Conservation (phyloP, 2,888 invertebrate genomes). For the Pinctada fucata region DNA sequence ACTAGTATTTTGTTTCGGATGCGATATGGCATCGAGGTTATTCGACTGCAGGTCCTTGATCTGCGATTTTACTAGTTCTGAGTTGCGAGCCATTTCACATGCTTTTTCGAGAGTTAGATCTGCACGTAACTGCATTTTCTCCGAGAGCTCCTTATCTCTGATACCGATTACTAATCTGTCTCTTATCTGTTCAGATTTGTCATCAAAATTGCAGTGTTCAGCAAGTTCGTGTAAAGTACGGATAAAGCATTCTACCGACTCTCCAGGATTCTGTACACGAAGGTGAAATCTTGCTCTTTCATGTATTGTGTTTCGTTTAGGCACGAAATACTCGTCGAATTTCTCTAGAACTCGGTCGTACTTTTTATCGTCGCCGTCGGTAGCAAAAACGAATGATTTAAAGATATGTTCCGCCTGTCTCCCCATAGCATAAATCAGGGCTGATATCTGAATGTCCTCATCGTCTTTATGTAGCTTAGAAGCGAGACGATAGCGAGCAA, state of each 20-base stretch:
- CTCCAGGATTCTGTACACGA: constrained; percentile 23
- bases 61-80: no score
- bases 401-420: constrained; percentile 43
- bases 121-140: constrained; percentile 28
- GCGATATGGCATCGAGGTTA: no score
- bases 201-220: constrained; percentile 35
- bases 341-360: constrained; percentile 32
- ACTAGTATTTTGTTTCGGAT: no score
- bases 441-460: no score
- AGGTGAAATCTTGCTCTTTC: constrained; percentile 32
- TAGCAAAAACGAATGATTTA: constrained; percentile 31
- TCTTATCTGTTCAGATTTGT: constrained; percentile 32
- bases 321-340: constrained; percentile 36
- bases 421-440: no score
- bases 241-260: constrained; percentile 34
- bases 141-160: no score
- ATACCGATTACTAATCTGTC: constrained; percentile 37
- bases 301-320: constrained; percentile 33
- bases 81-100: no score
- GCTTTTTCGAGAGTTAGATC: constrained; percentile 29
- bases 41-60: no score
- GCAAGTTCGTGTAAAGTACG: constrained; percentile 34
- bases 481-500: constrained; percentile 33
- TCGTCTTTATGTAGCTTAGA: constrained; percentile 42
- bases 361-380: constrained; percentile 26